Base-by-base conservation (phyloP, 2,888 invertebrate species). In the Nudaria mundana region DNA sequence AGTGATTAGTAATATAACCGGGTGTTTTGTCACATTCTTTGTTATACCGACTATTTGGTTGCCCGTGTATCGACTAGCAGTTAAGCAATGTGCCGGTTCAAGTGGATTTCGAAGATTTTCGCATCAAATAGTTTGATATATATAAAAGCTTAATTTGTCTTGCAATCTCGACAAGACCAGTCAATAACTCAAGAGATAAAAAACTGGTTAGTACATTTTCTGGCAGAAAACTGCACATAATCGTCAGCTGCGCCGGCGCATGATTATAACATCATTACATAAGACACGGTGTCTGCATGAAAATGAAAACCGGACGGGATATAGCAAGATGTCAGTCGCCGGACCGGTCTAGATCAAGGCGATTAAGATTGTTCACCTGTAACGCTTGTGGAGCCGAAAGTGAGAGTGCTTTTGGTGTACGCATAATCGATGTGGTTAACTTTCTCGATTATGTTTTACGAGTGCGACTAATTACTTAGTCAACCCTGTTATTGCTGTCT, bases 241-340 rank as follows among this genome's bases (percentile, higher is more conserved):
- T 32, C 23, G 22, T 30, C 23, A 13, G n/a, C 23, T 30, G 26
- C 14, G 15, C 38, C 11, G 11, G 22, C 30, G 33, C 18, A 34
- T 43, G 40, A 53, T 38, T 28, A 16, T 32, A 37, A 47, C 43
- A 44, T 23, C 40, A 33, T 58, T 55, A 58, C 33, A 59, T 48
- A 57, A 57, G 37, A 8, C 5, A 16, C 31, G 6, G 38, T 13
- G 26, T 46, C 56, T 53, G 45, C 50, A 59, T 56, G 57, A 57
- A 57, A 57, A 57, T 56, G 57, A 53, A 57, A 58, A 57, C 58
- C n/a, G 22, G 31, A 36, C 31, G 30, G 45, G 43, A 45, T 52
- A 55, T 57, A 44, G 52, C 52, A 44, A 24, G 39, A 12, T 34
- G 13, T 39, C 42, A 39, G 51, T 28, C 33, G 42, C 32, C 30